Evolutionary conservation across 2,797 vertebrate genomes (phyloP).

Genomic region (Cercopithecus petaurista): DNA sequence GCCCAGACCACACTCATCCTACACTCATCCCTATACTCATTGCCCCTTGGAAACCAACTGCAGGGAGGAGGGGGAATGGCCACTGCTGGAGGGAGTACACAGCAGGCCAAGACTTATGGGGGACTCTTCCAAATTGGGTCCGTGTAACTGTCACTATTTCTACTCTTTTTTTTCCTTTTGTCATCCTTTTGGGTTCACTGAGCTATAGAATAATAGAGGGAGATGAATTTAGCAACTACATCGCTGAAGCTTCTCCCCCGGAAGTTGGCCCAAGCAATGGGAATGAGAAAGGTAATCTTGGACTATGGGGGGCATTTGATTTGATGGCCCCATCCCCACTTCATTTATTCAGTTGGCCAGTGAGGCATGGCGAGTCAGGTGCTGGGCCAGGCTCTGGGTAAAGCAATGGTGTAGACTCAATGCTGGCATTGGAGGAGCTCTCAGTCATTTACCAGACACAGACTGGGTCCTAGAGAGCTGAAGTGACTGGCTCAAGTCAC

Average conservation of each 20-base stretch:
- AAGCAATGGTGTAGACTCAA: accelerated
- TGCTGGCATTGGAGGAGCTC: not conserved
- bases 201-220: not conserved
- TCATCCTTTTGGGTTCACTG: not conserved
- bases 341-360: not conserved
- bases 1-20: not conserved
- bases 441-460: not conserved
- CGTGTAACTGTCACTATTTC: not conserved
- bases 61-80: not conserved
- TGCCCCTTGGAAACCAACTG: not conserved
- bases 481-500: not conserved
- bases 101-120: not conserved
- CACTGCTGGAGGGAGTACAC: not conserved
- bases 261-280: not conserved
- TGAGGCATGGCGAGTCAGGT: not conserved
- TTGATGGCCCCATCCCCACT: accelerated
- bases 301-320: not conserved
- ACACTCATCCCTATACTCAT: no score
- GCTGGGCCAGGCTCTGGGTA: not conserved
- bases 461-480: not conserved
- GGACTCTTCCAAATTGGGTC: not conserved
- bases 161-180: not conserved
- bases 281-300: not conserved
- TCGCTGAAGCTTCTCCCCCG: not conserved
- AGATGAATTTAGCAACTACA: not conserved